Evolutionary conservation across 2,113 vertebrate species (phyloP).

Genomic region (Calidris pygmaea): DNA sequence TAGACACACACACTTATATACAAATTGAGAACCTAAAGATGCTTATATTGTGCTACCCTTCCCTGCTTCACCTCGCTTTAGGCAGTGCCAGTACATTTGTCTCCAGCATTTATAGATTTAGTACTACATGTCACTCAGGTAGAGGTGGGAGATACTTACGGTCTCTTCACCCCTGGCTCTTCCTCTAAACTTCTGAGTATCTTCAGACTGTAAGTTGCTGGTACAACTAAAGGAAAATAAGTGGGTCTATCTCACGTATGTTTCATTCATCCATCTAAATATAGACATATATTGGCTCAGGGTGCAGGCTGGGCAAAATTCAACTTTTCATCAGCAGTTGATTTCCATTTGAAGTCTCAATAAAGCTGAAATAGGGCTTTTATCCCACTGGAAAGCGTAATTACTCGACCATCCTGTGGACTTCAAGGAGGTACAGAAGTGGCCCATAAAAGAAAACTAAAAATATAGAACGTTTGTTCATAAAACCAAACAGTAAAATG

Average conservation of each 20-base stretch:
- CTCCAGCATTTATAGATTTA: background rate
- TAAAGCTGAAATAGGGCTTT: background rate
- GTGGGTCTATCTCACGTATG: fast-evolving
- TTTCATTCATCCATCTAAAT: background rate
- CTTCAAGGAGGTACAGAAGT: background rate
- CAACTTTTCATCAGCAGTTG: background rate
- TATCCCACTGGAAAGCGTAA: background rate
- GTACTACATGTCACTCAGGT: background rate
- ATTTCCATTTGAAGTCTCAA: background rate
- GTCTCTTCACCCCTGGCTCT: background rate
- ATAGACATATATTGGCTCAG: background rate
- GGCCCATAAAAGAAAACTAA: background rate
- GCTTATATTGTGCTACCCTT: background rate
- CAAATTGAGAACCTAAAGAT: background rate
- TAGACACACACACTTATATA: background rate
- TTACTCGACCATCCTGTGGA: background rate
- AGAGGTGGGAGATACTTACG: background rate
- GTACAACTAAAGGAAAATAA: background rate
- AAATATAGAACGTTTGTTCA: background rate
- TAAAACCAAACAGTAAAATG: background rate
- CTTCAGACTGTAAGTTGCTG: background rate
- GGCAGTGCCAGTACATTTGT: background rate
- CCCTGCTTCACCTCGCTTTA: background rate
- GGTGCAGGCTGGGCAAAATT: background rate
- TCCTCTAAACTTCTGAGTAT: background rate